Percentiles rank a stretch among this genome's conserved stretches.
Evolutionary conservation across 2,113 vertebrate species (phyloP).

Genomic region (Seriola aureovittata): DNA sequence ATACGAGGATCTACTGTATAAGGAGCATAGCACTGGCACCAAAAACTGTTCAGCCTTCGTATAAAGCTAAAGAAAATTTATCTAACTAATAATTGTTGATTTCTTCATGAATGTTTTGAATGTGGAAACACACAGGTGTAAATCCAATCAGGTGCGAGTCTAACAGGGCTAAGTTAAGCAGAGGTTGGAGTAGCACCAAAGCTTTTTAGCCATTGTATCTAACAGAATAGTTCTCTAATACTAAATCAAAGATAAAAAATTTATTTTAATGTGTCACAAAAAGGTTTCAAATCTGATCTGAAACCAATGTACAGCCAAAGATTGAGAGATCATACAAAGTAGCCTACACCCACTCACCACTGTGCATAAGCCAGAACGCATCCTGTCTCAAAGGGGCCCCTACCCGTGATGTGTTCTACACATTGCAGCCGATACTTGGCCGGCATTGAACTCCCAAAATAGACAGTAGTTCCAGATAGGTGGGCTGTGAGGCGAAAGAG

Average conservation of each 20-base stretch:
- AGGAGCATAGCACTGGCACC: neutral
- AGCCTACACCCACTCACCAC: constrained; percentile 45
- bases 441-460: constrained; percentile 66
- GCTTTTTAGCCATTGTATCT: neutral
- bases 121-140: constrained; percentile 18
- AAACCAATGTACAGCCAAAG: neutral
- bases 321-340: constrained; percentile 45
- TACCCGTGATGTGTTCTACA: constrained; percentile 68
- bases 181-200: constrained; percentile 2
- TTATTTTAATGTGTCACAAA: constrained; percentile 8
- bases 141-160: constrained; percentile 24
- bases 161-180: neutral
- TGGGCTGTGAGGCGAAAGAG: constrained; percentile 62
- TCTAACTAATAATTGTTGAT: neutral
- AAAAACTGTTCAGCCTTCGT: neutral
- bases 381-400: constrained; percentile 56
- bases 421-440: constrained; percentile 70
- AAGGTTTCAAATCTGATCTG: constrained; percentile 13
- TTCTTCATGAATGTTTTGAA: constrained; percentile 11
- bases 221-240: neutral
- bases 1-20: neutral
- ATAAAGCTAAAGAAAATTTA: neutral
- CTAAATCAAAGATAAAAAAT: neutral
- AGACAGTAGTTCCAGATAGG: constrained; percentile 70
- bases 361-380: constrained; percentile 48